Evolutionary conservation across 2,888 invertebrate species (phyloP).

Genomic region (Patella pellucida): DNA sequence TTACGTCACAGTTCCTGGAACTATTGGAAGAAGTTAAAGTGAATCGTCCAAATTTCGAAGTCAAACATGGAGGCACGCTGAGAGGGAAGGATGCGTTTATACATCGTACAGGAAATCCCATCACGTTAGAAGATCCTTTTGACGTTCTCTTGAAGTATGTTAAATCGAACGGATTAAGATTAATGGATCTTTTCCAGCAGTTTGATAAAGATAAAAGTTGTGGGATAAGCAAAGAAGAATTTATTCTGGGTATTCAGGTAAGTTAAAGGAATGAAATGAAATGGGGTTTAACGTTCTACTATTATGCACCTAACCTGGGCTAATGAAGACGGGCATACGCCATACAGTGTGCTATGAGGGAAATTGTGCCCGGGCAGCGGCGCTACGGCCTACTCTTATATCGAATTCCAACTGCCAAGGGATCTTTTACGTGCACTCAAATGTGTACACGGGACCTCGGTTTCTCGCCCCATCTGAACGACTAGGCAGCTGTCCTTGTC

Average conservation of each 20-base stretch:
- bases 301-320: no score
- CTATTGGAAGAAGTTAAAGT: constrained; percentile 36
- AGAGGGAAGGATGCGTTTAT: constrained; percentile 35
- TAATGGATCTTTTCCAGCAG: constrained; percentile 55
- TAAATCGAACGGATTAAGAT: constrained; percentile 43
- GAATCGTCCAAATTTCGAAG: constrained; percentile 42
- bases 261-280: no score
- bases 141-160: constrained; percentile 50
- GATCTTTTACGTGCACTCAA: no score
- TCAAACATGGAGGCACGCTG: constrained; percentile 46
- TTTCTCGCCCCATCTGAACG: no score
- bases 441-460: no score
- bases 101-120: constrained; percentile 15
- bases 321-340: no score
- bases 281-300: no score
- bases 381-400: no score
- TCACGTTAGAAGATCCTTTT: constrained; percentile 46
- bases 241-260: constrained; percentile 46
- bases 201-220: constrained; percentile 56
- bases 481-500: no score
- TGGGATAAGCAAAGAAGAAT: constrained; percentile 45
- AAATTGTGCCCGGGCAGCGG: no score
- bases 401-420: no score
- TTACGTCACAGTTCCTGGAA: constrained; percentile 41
- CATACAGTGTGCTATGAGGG: no score